Evolutionary conservation across 1,140 invertebrate species (phyloP).

Genomic region (Chironomus striatipennis): DNA sequence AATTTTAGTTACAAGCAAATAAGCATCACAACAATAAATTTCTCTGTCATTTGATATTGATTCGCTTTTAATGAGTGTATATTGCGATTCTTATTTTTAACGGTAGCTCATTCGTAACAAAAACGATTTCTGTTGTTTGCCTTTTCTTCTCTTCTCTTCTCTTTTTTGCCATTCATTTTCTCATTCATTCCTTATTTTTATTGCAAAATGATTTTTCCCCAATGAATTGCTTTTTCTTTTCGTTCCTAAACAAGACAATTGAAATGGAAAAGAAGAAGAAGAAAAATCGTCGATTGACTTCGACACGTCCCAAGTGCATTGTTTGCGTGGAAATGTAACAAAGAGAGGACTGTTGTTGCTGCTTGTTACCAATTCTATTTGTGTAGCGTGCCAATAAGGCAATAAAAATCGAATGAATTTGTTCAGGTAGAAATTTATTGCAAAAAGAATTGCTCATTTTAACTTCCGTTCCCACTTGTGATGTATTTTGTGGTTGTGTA

Average conservation of each 20-base stretch:
- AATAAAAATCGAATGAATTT: constrained; percentile 15
- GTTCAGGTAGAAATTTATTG: constrained; percentile 19
- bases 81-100: constrained; percentile 12
- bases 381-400: neutral
- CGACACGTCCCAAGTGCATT: constrained; percentile 11
- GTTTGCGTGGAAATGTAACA: neutral
- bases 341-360: neutral
- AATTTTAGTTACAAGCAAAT: constrained; percentile 4
- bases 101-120: constrained; percentile 15
- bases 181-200: constrained; percentile 11
- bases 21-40: neutral
- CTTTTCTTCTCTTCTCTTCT: neutral
- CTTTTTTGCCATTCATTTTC: neutral
- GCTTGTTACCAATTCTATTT: constrained; percentile 7
- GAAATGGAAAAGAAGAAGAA: neutral
- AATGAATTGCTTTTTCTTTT: neutral
- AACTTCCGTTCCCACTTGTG: neutral
- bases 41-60: constrained; percentile 19
- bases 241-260: neutral
- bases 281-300: constrained; percentile 11
- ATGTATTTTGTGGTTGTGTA: no score
- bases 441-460: neutral
- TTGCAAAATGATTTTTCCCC: constrained; percentile 20
- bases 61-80: constrained; percentile 19
- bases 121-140: neutral